Evolutionary conservation across 2,888 invertebrate genomes (phyloP).

Genomic region (Drosophila incognita): DNA sequence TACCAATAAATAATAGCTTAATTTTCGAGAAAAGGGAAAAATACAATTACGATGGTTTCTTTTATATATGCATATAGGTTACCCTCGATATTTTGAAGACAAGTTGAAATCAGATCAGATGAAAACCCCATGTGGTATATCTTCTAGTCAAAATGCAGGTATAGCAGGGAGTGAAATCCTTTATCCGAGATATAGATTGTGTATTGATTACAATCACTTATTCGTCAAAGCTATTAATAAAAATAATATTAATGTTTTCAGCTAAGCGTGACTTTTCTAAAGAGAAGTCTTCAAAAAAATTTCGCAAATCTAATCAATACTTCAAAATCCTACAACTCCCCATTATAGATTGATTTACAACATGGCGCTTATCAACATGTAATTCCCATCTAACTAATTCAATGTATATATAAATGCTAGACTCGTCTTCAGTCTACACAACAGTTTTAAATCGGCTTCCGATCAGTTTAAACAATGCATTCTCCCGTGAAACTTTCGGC

Average conservation of each 20-base stretch:
- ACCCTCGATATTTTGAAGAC: not conserved
- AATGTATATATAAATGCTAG: constrained; percentile 13
- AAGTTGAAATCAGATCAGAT: not conserved
- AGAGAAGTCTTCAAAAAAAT: too few species aligned
- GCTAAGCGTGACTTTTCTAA: not conserved
- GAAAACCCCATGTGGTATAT: not conserved
- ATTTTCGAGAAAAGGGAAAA: not conserved
- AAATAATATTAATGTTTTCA: not conserved
- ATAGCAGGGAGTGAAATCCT: too few species aligned
- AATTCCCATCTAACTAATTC: not conserved
- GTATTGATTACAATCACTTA: not conserved
- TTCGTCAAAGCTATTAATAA: not conserved
- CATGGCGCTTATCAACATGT: constrained; percentile 20
- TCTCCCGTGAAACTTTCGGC: not conserved
- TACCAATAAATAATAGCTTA: not conserved
- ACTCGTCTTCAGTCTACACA: not conserved
- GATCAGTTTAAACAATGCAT: constrained; percentile 17
- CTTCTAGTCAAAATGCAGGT: not conserved
- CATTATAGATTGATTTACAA: not conserved
- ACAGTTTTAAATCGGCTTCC: constrained; percentile 1
- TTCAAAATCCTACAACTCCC: not conserved
- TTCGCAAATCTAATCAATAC: constrained; percentile 29
- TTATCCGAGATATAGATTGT: not conserved
- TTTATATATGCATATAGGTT: not conserved
- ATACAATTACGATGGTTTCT: not conserved